phyloP scores from a whole-genome alignment of 2,888 invertebrate genomes.

The Poecilobothrus nobilitatus region DNA sequence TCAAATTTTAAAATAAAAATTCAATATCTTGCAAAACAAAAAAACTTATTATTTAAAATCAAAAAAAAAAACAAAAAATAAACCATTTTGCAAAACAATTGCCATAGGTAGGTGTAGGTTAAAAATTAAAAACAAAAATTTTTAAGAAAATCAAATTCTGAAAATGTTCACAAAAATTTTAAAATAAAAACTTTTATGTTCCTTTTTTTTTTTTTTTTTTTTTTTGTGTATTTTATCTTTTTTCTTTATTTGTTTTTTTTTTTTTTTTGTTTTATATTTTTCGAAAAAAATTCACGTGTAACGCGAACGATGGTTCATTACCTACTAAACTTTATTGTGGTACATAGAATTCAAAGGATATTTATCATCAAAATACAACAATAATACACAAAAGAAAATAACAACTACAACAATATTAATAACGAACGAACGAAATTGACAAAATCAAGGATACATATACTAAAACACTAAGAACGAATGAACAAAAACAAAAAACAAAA shows the following conservation, averaged over 20 bases:
- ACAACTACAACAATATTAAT: not conserved
- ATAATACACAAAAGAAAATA: too few species aligned
- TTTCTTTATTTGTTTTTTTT: not conserved
- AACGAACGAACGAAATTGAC: not conserved
- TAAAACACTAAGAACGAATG: not conserved
- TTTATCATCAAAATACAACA: too few species aligned
- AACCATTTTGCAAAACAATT: too few species aligned
- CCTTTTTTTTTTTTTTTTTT: not conserved
- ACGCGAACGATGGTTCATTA: conserved; percentile 8
- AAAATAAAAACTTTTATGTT: too few species aligned
- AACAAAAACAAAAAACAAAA: not conserved
- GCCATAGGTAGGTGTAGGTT: too few species aligned
- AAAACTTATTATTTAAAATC: too few species aligned
- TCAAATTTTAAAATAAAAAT: too few species aligned
- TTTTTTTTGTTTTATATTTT: not conserved
- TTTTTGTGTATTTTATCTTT: not conserved
- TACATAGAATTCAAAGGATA: conserved; percentile 2
- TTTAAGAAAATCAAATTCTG: too few species aligned
- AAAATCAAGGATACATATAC: not conserved
- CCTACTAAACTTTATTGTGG: conserved; percentile 8
- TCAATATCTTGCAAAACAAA: too few species aligned
- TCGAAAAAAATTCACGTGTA: not conserved
- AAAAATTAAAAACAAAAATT: too few species aligned
- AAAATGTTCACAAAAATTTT: too few species aligned
- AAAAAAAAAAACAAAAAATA: too few species aligned